phyloP scores from a whole-genome alignment of 2,797 vertebrate species.

The Cyprinodon diabolis region DNA sequence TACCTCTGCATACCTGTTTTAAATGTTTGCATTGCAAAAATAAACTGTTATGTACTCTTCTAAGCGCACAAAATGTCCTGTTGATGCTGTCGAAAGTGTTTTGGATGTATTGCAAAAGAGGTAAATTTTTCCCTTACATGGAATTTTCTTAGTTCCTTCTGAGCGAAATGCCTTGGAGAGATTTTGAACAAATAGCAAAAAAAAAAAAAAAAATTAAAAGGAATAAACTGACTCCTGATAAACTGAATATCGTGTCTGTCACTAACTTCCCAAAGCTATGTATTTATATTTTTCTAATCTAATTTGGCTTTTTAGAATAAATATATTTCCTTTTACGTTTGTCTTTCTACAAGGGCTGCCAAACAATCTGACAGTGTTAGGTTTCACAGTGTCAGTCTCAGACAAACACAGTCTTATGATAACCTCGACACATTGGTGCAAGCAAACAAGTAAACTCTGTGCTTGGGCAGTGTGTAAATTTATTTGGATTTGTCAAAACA shows the following conservation, averaged over 20 bases:
- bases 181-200: constrained; percentile 40
- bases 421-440: constrained; percentile 63
- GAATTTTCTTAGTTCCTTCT: constrained; percentile 40
- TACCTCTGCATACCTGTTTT: constrained; percentile 27
- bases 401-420: constrained; percentile 63
- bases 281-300: constrained; percentile 17
- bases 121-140: constrained; percentile 62
- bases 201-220: constrained; percentile 10
- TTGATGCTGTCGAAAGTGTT: constrained; percentile 56
- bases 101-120: constrained; percentile 51
- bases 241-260: background rate
- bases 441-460: constrained; percentile 53
- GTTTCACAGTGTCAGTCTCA: constrained; percentile 58
- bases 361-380: constrained; percentile 43
- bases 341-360: constrained; percentile 18
- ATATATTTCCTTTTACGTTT: constrained; percentile 21
- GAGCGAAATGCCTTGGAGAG: constrained; percentile 38
- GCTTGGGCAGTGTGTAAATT: constrained; percentile 56
- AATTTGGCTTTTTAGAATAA: constrained; percentile 48
- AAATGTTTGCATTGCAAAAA: constrained; percentile 56
- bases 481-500: constrained; percentile 77
- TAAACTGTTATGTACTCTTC: constrained; percentile 55
- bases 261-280: constrained; percentile 27
- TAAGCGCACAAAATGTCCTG: constrained; percentile 12
- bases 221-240: constrained; percentile 11